A percentile compares a stretch with the other conserved stretches of the same genome.
These are phyloP conservation scores for Drosophila leontia DNA, from an alignment of 1,140 invertebrate genomes.

Conservation along the genomic window DNA sequence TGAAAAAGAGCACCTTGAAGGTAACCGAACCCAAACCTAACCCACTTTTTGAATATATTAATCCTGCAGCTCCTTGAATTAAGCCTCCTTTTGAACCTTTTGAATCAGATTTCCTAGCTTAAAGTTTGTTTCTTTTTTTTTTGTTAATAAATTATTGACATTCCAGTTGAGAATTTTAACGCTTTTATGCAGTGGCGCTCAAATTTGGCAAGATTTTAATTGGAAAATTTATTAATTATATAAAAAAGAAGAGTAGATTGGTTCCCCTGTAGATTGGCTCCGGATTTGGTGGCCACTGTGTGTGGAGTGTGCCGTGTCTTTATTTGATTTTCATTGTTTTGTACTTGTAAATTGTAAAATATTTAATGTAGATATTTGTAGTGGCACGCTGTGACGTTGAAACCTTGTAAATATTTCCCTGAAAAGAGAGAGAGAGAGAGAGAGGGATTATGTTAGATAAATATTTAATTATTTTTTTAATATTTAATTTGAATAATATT, in stretches of 20 bases:
- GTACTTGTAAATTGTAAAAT: not conserved
- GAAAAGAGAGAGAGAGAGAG: not conserved
- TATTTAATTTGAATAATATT: too few species aligned
- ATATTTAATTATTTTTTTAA: too few species aligned
- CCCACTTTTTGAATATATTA: not conserved
- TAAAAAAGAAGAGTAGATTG: not conserved
- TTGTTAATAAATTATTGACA: conserved; percentile 50
- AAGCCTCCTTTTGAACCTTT: not conserved
- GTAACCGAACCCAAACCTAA: conserved; percentile 39
- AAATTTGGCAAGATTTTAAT: conserved; percentile 8
- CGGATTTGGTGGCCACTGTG: conserved; percentile 49
- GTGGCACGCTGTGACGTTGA: not conserved
- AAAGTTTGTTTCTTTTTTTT: conserved; percentile 18
- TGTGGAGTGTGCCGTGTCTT: conserved; percentile 46
- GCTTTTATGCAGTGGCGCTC: conserved; percentile 43
- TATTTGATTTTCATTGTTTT: conserved; percentile 16
- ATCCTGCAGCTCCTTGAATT: not conserved
- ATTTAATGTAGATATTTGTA: not conserved
- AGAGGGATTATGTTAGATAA: not conserved
- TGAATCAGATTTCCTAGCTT: conserved; percentile 3
- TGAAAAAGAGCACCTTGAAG: conserved; percentile 24
- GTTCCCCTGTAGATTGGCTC: not conserved
- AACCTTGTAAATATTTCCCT: not conserved
- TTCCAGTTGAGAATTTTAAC: conserved; percentile 8
- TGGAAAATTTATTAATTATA: not conserved